Conservation (phyloP, 2,888 invertebrate genomes). For the Phyto melanocephala region DNA sequence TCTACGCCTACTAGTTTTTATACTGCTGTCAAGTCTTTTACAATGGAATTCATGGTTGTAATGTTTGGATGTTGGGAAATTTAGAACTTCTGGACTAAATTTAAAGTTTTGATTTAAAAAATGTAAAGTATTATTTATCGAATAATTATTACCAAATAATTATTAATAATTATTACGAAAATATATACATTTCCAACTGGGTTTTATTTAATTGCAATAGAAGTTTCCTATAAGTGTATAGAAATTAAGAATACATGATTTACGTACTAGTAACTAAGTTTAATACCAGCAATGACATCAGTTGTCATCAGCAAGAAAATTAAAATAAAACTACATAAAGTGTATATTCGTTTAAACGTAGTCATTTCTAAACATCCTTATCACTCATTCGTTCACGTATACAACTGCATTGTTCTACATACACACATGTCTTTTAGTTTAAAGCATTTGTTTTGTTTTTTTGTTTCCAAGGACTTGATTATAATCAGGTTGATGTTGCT, state of each 20-base stretch:
- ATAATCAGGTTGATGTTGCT: conserved; percentile 30
- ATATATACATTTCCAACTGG: conserved; percentile 21
- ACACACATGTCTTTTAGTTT: not conserved
- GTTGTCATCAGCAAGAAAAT: conserved; percentile 47
- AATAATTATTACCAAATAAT: no score
- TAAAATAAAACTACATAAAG: conserved; percentile 25
- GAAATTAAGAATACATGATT: not conserved
- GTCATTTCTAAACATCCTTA: not conserved
- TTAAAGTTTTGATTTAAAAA: no score
- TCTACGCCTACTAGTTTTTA: no score
- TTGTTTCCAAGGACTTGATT: conserved; percentile 8
- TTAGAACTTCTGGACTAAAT: no score
- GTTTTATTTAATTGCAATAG: not conserved
- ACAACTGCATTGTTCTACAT: not conserved
- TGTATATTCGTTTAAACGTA: conserved; percentile 23
- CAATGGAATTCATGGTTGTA: no score
- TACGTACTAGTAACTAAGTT: not conserved
- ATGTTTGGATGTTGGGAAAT: no score
- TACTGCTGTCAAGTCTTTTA: no score
- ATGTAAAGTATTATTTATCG: no score
- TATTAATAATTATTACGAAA: no score
- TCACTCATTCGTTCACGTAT: not conserved
- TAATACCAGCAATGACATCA: conserved; percentile 34
- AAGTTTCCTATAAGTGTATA: not conserved
- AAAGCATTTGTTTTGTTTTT: not conserved